Base-by-base conservation (phyloP, 2,113 vertebrate species). In the Sinocyclocheilus grahami region DNA sequence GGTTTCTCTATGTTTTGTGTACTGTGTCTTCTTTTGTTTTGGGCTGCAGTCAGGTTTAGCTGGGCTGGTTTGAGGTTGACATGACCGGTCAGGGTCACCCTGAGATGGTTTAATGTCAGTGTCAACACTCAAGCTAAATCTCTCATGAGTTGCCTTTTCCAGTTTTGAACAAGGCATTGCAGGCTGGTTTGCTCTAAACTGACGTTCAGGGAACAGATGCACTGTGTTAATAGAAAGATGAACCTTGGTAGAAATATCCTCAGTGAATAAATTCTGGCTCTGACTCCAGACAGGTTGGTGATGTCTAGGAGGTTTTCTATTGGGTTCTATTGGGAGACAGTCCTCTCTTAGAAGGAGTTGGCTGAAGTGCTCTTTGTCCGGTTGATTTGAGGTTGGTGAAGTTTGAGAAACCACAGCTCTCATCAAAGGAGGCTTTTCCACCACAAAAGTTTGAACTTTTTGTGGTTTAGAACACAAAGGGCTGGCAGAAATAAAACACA, bases 391-490 rank as follows among this genome's bases (percentile, higher is more conserved):
- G 63, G 86, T 39, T 4, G 83, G 42, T 65, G 84, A 33, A 13
- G 51, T 65, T 6, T 83, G 78, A 30, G 88, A 88, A 80, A 90
- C 82, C 12, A 82, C 71, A 3, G 88, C 90, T 62, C 75, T 88
- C 83, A 90, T 88, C 69, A 87, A 37, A 42, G 16, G 69, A 58
- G 90, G 88, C 30, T 67, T 88, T 53, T 88, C 80, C 80, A 90
- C 88, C 60, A 84, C 22, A 0, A 65, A 87, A 1, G 85, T 90
- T 75, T 86, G 84, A 83, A 86, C 37, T 51, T 87, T 77, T 72
- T 89, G 90, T 27, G 88, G 87, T 65, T 65, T 84, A 24, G 82
- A 63, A 62, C 67, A 88, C 78, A 87, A 71, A 20, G 30, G 77
- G 30, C 90, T 89, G 33, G 37, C 20, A 58, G 81, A 78, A 78